These are phyloP conservation scores for Eristalis tenax DNA, from an alignment of 2,888 invertebrate genomes.

Conservation along the genomic window DNA sequence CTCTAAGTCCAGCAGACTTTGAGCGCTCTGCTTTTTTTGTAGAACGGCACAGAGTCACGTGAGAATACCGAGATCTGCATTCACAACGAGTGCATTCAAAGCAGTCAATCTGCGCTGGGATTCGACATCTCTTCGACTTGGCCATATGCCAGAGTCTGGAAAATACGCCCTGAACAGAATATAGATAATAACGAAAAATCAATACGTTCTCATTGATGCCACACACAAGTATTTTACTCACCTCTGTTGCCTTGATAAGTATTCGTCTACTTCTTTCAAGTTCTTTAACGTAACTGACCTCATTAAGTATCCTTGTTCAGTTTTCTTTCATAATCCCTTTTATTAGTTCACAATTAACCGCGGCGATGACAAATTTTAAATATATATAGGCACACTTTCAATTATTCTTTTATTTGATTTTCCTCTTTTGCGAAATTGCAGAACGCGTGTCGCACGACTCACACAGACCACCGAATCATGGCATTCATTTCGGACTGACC, in stretches of 20 bases:
- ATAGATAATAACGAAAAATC: no score
- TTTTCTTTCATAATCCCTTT: not conserved
- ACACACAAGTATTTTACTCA: not conserved
- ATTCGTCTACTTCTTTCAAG: not conserved
- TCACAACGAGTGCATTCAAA: no score
- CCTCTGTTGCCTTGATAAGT: not conserved
- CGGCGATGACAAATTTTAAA: not conserved
- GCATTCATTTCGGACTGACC: conserved; percentile 64
- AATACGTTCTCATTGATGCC: no score
- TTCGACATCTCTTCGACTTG: no score
- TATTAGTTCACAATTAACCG: not conserved
- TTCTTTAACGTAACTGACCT: not conserved
- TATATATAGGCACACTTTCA: not conserved
- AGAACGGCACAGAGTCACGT: no score
- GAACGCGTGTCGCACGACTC: conserved; percentile 43
- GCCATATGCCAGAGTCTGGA: no score
- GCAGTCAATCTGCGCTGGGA: no score
- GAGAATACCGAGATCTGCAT: no score
- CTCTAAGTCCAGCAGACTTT: no score
- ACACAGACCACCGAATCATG: conserved; percentile 57
- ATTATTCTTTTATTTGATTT: not conserved
- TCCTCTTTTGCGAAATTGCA: not conserved
- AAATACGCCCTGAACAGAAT: no score
- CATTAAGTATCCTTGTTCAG: not conserved
- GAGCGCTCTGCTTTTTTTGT: no score